These are phyloP conservation scores for Eristalinus aeneus DNA, from an alignment of 2,888 invertebrate genomes.

Conservation along the genomic window DNA sequence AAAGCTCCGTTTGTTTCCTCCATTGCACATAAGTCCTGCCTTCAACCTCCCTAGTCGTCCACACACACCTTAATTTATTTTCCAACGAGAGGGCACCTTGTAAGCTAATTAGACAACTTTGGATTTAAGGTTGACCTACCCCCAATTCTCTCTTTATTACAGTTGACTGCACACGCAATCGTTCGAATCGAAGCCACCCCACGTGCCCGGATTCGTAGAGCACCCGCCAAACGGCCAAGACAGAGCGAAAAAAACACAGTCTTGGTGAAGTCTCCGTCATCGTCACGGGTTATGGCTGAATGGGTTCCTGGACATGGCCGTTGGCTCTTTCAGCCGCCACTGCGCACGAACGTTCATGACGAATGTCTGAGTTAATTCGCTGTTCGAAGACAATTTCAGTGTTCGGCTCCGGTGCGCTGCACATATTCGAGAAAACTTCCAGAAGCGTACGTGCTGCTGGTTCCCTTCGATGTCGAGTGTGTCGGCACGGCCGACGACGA, in stretches of 20 bases:
- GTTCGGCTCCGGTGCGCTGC: constrained; percentile 35
- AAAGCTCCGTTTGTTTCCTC: constrained; percentile 11
- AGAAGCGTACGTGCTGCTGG: background rate
- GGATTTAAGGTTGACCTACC: constrained; percentile 26
- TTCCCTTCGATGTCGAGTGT: background rate
- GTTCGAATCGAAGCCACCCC: constrained; percentile 6
- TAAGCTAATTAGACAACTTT: constrained; percentile 4
- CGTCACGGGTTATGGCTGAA: constrained; percentile 30
- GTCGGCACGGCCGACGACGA: background rate
- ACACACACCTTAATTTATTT: background rate
- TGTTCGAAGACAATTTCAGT: constrained; percentile 39
- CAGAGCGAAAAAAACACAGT: background rate
- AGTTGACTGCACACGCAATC: constrained; percentile 33
- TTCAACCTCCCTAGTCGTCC: background rate
- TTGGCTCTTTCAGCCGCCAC: background rate
- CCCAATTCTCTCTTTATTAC: constrained; percentile 20
- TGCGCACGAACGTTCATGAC: constrained; percentile 17
- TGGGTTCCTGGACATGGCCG: constrained; percentile 16
- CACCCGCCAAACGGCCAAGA: background rate
- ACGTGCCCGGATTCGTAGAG: background rate
- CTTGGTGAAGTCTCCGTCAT: background rate
- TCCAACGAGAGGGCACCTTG: background rate
- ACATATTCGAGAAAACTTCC: constrained; percentile 23
- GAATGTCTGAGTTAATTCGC: constrained; percentile 7
- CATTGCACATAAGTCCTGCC: no score